Evolutionary conservation across 2,797 vertebrate genomes (phyloP), one percentile per base, ranked within the genome.

Genomic region (Botia kubotai): DNA sequence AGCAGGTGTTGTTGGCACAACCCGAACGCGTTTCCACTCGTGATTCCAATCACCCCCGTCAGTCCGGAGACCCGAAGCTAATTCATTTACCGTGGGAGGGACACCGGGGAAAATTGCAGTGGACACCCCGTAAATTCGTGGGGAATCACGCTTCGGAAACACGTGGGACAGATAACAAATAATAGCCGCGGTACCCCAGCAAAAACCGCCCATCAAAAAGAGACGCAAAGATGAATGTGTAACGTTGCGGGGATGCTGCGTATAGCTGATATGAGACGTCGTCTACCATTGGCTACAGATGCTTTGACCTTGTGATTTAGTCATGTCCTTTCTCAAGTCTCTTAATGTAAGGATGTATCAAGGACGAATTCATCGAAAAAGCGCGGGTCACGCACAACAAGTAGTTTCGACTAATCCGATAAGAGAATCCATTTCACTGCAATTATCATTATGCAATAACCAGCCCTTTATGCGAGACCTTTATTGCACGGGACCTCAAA

Each of bases 1-100:
- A 93, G 93, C 94, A 94, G 94, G 94, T 95, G 94, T 93, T 92
- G 89, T 89, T 90, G 81, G 72, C 86, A 67, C 83, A 90, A 92
- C 86, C 89, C 89, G 87, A 86, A 90, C 88, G 88, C 55, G 6
- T 46, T 91, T 90, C 89, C 39, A 82, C 72, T 87, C 83, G 82
- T 91, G 89, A 91, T 92, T 88, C 90, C 86, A 86, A 87, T 87
- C 80, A 80, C 85, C 87, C 86, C 84, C 83, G 72, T 82, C 83
- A 80, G 57, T 72, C 43, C 55, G 76, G 76, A 79, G 82, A 82
- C 86, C 82, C 71, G 68, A 75, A 82, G 88, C 86, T 79, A 87
- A 83, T 88, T 75, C 77, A 29, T 83, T 85, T 80, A 82, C 77
- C 66, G 19, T 48, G 82, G 85, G 52, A 80, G 87, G 62, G 84